Conservation (phyloP, 1,140 invertebrate species). For the Pteromalus puparum region DNA sequence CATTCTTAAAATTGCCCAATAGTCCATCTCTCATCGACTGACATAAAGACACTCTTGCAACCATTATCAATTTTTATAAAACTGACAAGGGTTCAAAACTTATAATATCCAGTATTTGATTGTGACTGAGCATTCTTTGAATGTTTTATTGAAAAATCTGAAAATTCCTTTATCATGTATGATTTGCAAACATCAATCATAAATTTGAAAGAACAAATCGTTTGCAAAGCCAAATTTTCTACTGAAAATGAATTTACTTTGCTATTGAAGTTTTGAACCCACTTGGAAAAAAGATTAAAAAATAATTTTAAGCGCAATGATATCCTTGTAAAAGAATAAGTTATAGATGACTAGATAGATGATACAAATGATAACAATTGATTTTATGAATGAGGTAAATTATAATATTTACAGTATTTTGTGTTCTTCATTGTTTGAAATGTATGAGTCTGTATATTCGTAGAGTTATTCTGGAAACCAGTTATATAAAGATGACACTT, state of each 20-base stretch:
- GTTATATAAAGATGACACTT: conserved; percentile 37
- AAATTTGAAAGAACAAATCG: not conserved
- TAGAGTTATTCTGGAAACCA: not conserved
- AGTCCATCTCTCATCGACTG: conserved; percentile 27
- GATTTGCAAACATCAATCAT: not conserved
- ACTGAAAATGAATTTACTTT: not conserved
- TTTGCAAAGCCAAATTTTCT: not conserved
- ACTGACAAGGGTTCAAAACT: conserved; percentile 19
- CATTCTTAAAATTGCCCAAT: conserved; percentile 19
- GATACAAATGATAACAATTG: conserved; percentile 6
- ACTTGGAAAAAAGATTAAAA: conserved; percentile 11
- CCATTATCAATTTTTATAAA: conserved; percentile 10
- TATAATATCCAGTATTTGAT: not conserved
- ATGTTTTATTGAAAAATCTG: conserved; percentile 12
- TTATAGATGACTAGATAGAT: conserved; percentile 33
- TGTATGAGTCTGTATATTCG: conserved; percentile 15
- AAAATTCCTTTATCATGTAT: not conserved
- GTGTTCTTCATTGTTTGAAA: not conserved
- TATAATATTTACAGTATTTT: conserved; percentile 6
- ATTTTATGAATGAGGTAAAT: conserved; percentile 19
- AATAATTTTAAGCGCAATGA: conserved; percentile 15
- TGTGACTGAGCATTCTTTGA: not conserved
- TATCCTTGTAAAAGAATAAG: conserved; percentile 32
- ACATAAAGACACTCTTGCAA: not conserved
- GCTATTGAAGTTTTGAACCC: conserved; percentile 14